phyloP scores from a whole-genome alignment of 2,113 vertebrate species.

The Seriola dumerili region DNA sequence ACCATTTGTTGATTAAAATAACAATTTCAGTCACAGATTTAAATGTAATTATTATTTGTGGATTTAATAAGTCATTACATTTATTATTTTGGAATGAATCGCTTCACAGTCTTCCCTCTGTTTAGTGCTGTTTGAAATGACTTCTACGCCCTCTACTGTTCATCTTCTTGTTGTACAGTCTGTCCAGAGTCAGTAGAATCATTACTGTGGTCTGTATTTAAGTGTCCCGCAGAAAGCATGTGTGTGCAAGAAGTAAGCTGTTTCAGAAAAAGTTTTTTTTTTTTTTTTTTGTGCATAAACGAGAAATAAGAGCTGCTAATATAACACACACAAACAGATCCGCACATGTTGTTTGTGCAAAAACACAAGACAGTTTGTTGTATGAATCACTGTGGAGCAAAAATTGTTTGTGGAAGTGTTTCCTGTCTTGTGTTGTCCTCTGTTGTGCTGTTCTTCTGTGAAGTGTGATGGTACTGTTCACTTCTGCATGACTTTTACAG shows the following conservation, averaged over 20 bases:
- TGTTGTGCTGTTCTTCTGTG: conserved; percentile 30
- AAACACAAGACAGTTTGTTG: conserved; percentile 32
- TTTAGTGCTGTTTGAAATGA: conserved; percentile 11
- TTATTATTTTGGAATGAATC: conserved; percentile 34
- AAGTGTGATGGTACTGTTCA: neutral
- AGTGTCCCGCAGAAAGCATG: conserved; percentile 52
- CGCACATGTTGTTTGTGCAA: conserved; percentile 51
- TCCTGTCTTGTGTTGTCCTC: conserved; percentile 33
- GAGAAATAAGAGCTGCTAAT: conserved; percentile 8
- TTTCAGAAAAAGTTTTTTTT: neutral
- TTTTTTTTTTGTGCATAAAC: neutral
- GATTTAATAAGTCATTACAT: neutral
- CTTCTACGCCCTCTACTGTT: conserved; percentile 52
- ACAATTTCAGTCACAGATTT: neutral
- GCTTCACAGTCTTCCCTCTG: neutral
- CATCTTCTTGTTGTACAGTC: conserved; percentile 3
- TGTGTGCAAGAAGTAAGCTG: neutral
- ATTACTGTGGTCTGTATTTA: neutral
- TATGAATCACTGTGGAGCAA: neutral
- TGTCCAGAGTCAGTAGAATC: neutral
- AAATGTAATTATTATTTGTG: neutral
- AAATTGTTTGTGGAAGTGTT: neutral
- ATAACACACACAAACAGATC: neutral
- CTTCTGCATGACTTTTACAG: conserved; percentile 32
- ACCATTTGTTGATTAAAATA: neutral